Evolutionary conservation across 2,113 vertebrate genomes (phyloP).

Genomic region (Menura novaehollandiae): DNA sequence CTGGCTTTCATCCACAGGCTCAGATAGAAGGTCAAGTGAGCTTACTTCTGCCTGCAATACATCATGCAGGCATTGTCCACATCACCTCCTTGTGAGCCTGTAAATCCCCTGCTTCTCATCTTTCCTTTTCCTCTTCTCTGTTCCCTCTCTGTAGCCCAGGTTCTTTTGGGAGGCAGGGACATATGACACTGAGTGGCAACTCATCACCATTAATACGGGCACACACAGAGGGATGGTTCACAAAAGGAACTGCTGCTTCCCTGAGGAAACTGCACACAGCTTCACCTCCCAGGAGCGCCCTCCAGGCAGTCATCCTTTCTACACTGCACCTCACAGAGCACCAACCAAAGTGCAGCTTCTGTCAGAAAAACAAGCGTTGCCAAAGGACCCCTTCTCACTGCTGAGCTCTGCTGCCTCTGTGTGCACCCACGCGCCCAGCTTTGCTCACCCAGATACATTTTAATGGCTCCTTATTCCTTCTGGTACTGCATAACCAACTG

Average conservation of each 20-base stretch:
- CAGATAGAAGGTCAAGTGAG: not conserved
- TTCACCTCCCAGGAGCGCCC: not conserved
- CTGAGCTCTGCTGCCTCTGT: not conserved
- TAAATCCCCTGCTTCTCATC: not conserved
- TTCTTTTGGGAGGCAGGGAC: not conserved
- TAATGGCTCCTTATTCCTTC: conserved; percentile 2
- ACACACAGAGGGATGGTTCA: not conserved
- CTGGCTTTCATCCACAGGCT: not conserved
- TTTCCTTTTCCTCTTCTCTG: not conserved
- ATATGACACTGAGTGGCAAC: not conserved
- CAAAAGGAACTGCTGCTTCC: not conserved
- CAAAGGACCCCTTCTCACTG: not conserved
- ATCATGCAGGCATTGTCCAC: not conserved
- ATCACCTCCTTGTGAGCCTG: not conserved
- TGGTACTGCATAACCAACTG: not conserved
- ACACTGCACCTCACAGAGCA: rapidly evolving
- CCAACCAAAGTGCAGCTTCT: not conserved
- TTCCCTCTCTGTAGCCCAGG: not conserved
- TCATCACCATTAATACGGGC: rapidly evolving
- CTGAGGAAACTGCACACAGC: not conserved
- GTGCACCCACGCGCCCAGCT: not conserved
- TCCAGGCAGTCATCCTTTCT: not conserved
- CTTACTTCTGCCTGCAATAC: not conserved
- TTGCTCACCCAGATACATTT: conserved; percentile 1
- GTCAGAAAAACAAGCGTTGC: not conserved